phyloP scores from a whole-genome alignment of 2,113 vertebrate species.

The Pangasianodon hypophthalmus region DNA sequence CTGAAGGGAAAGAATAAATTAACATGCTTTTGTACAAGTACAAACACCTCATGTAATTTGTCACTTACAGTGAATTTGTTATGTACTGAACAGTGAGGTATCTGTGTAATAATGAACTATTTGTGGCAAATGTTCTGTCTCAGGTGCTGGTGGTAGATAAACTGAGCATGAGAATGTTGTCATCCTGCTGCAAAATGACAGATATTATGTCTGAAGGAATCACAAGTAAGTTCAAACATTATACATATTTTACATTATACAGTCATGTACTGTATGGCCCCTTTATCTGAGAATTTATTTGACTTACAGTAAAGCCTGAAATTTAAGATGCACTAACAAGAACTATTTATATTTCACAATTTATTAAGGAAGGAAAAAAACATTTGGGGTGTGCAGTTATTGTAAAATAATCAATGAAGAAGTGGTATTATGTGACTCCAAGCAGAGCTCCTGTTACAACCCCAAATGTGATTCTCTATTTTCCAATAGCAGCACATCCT shows the following conservation, averaged over 20 bases:
- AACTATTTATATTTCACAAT: not conserved
- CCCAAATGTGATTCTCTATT: not conserved
- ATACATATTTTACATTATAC: not conserved
- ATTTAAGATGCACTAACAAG: not conserved
- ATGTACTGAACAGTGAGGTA: not conserved
- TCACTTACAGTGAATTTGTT: not conserved
- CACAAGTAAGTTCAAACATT: constrained; percentile 83
- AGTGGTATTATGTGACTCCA: not conserved
- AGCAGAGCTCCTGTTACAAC: not conserved
- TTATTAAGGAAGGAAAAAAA: not conserved
- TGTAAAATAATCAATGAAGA: not conserved
- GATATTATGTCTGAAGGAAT: constrained; percentile 99
- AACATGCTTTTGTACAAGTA: not conserved
- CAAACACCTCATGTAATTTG: not conserved
- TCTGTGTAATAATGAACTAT: not conserved
- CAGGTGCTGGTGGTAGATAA: constrained; percentile 97
- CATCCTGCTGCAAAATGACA: constrained; percentile 98
- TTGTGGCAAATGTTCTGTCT: constrained; percentile 24
- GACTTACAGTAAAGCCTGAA: not conserved
- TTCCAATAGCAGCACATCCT: not conserved
- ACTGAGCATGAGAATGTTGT: constrained; percentile 96
- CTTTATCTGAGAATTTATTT: not conserved
- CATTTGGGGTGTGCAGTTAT: not conserved
- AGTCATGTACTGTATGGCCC: not conserved
- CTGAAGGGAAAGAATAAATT: not conserved